Evolutionary conservation across 2,113 vertebrate genomes (phyloP).

Genomic region (Ammodytes marinus): DNA sequence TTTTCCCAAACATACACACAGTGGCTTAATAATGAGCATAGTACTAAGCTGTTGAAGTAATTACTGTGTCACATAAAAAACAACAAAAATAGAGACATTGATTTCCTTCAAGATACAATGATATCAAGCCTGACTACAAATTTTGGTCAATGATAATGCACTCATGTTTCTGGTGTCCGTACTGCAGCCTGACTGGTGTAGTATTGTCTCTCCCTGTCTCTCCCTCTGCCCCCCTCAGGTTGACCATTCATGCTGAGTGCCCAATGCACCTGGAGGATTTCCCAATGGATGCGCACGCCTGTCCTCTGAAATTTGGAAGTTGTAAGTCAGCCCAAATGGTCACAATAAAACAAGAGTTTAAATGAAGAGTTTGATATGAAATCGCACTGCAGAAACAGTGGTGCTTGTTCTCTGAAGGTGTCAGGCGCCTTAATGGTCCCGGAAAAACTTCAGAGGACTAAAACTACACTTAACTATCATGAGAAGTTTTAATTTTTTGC

Average conservation of each 20-base stretch:
- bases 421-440: conserved; percentile 4
- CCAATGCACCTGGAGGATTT: conserved; percentile 99
- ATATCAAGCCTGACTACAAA: background rate
- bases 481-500: background rate
- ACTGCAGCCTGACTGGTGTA: conserved; percentile 29
- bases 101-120: background rate
- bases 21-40: background rate
- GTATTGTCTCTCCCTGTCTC: conserved; percentile 25
- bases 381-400: conserved; percentile 26
- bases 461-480: conserved; percentile 7
- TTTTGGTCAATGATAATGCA: conserved; percentile 9
- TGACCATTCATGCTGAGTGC: conserved; percentile 98
- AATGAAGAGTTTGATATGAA: conserved; percentile 13
- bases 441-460: conserved; percentile 29
- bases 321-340: conserved; percentile 88
- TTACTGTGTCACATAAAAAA: background rate
- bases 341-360: background rate
- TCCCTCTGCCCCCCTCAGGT: conserved; percentile 77
- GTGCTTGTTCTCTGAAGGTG: conserved; percentile 29
- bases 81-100: background rate
- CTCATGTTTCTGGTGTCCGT: background rate
- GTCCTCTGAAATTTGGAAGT: conserved; percentile 98
- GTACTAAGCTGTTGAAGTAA: background rate
- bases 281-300: conserved; percentile 98
- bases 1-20: background rate